Evolutionary conservation across 2,113 vertebrate genomes (phyloP), one percentile per base, ranked within the genome.

Genomic region (Motacilla tschutschensis): DNA sequence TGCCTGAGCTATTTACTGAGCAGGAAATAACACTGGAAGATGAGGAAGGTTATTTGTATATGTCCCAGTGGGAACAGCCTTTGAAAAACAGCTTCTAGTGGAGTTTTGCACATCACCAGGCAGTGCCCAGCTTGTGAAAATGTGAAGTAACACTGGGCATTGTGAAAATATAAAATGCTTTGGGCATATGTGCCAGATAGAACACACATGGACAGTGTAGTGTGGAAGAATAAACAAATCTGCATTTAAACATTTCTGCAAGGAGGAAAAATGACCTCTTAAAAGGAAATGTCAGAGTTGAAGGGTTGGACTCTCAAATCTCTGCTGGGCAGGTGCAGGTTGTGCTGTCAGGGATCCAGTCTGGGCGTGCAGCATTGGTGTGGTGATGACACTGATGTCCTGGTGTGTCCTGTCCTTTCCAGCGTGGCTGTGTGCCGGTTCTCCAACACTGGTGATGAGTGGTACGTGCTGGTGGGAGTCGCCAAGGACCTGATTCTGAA

Each of bases 401-500:
- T 26, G 65, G 3, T 10, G 6, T 53, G 17, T 43, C 46, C 51
- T 89, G 18, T 80, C 59, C 1, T 77, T 80, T 58, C 21, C 94
- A 99, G 99, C 10, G 99, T 99, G 87, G 98, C 99, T 0, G 98
- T 98, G 38, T 99, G 99, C 85, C 97, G 98, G 7, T 99, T 99
- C 90, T 96, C 97, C 82, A 99, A 98, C 62, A 97, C 98, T 0
- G 98, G 98, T 2, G 99, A 99, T 5, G 99, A 99, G 41, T 99
- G 99, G 99, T 99, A 98, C 2, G 98, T 99, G 89, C 95, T 99
- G 84, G 99, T 99, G 74, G 99, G 99, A 2, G 99, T 99, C 1
- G 98, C 98, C 94, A 99, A 98, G 96, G 98, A 99, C 95, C 97
- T 99, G 94, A 99, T 99, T 28, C 97, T 99, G 70, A 99, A 99